Conservation (phyloP, 2,113 vertebrate genomes). For the Pachycephala philippinensis region DNA sequence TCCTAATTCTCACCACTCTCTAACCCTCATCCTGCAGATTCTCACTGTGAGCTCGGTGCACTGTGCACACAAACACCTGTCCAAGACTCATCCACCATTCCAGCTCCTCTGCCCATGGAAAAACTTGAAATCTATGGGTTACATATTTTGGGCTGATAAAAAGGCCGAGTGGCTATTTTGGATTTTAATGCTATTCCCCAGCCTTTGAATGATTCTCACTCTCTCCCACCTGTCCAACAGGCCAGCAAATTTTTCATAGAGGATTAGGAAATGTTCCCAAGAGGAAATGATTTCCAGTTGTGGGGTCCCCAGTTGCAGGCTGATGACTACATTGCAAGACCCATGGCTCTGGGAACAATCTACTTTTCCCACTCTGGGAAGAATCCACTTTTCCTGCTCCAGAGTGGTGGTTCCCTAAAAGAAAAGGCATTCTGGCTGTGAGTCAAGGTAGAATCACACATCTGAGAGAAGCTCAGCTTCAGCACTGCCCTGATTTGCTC, state of each 20-base stretch:
- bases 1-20: not conserved
- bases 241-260: not conserved
- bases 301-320: not conserved
- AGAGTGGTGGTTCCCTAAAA: not conserved
- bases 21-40: not conserved
- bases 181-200: not conserved
- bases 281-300: not conserved
- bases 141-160: not conserved
- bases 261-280: not conserved
- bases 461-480: not conserved
- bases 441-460: not conserved
- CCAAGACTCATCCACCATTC: not conserved
- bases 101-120: not conserved
- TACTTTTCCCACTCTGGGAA: not conserved
- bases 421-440: not conserved
- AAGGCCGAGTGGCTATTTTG: not conserved
- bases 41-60: not conserved
- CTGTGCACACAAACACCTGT: not conserved
- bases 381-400: not conserved
- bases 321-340: not conserved
- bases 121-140: not conserved
- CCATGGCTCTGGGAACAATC: not conserved
- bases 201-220: not conserved
- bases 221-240: not conserved
- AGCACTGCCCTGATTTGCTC: not conserved